These are phyloP conservation scores for Hoplias malabaricus DNA, from an alignment of 2,113 vertebrate genomes.

Conservation along the genomic window DNA sequence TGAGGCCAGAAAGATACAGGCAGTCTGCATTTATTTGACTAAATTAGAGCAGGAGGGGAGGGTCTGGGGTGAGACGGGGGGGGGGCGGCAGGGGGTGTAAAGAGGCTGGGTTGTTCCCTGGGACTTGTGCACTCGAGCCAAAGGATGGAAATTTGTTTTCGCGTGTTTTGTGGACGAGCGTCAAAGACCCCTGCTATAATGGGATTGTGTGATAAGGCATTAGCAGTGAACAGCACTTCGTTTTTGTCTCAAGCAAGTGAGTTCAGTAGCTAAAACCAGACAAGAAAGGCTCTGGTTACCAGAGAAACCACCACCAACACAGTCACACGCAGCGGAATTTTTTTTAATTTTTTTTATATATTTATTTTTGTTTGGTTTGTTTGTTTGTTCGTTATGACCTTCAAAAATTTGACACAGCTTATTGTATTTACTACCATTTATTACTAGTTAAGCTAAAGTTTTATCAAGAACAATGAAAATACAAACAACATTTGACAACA, in stretches of 20 bases:
- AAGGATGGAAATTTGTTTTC: conserved; percentile 59
- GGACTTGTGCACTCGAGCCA: conserved; percentile 1
- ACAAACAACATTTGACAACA: too few relatives aligned
- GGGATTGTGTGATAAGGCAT: conserved; percentile 78
- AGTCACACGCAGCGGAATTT: conserved; percentile 89
- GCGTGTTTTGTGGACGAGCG: conserved; percentile 68
- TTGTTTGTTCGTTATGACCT: too few relatives aligned
- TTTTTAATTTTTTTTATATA: too few relatives aligned
- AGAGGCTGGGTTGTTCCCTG: not conserved
- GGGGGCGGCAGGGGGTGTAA: not conserved
- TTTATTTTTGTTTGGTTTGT: too few relatives aligned
- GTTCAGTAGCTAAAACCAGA: conserved; percentile 92
- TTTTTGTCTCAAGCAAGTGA: conserved; percentile 89
- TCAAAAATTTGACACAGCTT: conserved; percentile 84
- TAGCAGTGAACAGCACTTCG: conserved; percentile 75
- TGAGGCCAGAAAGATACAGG: not conserved
- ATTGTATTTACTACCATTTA: too few relatives aligned
- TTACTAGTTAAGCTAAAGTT: too few relatives aligned
- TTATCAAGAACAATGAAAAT: too few relatives aligned
- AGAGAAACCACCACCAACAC: conserved; percentile 75
- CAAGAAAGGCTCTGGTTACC: conserved; percentile 81
- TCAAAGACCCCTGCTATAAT: conserved; percentile 65
- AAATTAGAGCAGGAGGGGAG: not conserved
- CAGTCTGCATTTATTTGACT: not conserved
- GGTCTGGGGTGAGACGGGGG: not conserved